Percentiles rank a stretch among this genome's conserved stretches.
Conservation (phyloP, 2,797 vertebrate species). For the Sebastiscus tertius region DNA sequence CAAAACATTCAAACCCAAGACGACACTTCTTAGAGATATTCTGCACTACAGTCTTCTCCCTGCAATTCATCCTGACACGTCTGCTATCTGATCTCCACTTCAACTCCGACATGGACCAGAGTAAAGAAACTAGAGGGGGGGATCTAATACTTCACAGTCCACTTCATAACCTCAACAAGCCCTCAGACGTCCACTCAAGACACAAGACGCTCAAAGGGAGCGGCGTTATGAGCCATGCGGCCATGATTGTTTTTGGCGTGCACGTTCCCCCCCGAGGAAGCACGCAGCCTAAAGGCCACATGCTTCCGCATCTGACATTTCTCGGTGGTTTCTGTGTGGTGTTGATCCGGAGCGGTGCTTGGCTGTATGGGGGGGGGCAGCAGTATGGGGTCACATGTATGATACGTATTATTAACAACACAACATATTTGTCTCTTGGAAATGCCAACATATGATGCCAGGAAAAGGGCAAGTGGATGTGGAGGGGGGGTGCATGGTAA, state of each 20-base stretch:
- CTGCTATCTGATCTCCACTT: not conserved
- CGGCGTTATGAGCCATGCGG: not conserved
- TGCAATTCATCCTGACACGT: not conserved
- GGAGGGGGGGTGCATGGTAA: rapidly evolving
- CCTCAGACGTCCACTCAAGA: not conserved
- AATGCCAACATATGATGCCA: constrained; percentile 44
- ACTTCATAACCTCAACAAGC: not conserved
- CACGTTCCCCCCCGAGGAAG: not conserved
- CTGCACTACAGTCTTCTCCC: not conserved
- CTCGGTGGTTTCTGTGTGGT: not conserved
- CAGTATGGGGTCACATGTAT: not conserved
- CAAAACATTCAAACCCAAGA: not conserved
- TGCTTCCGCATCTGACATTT: constrained; percentile 44
- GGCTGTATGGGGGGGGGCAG: not conserved
- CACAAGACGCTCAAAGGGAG: too few relatives aligned
- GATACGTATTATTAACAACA: constrained; percentile 22
- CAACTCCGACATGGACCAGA: not conserved
- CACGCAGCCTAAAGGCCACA: constrained; percentile 20
- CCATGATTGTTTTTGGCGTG: constrained; percentile 26
- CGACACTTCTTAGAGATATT: not conserved
- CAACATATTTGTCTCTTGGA: not conserved
- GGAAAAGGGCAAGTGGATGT: constrained; percentile 22
- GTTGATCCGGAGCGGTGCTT: not conserved
- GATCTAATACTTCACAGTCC: not conserved
- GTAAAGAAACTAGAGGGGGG: not conserved